Evolutionary conservation across 2,113 vertebrate genomes (phyloP).

Genomic region (Siphamia tubifer): DNA sequence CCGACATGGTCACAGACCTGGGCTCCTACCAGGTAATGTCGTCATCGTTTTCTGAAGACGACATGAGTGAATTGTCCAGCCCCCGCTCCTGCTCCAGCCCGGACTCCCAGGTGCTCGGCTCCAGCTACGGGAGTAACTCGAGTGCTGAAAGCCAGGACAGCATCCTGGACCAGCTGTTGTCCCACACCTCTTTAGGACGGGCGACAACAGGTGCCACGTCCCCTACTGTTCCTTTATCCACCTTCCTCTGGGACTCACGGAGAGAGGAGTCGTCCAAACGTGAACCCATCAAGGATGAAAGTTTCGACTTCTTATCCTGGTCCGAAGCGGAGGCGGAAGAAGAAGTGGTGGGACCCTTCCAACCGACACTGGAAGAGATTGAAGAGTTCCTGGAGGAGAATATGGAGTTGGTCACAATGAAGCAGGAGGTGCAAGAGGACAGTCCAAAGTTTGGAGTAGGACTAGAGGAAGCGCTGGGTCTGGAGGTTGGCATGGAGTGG

Average conservation of each 20-base stretch:
- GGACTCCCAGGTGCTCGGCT: constrained; percentile 59
- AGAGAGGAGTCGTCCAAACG: constrained; percentile 70
- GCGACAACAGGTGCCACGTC: constrained; percentile 72
- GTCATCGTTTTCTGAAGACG: constrained; percentile 90
- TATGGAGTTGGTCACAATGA: constrained; percentile 87
- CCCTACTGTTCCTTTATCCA: constrained; percentile 66
- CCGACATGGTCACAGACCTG: constrained; percentile 85
- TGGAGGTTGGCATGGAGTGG: constrained; percentile 77
- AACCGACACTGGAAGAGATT: constrained; percentile 97
- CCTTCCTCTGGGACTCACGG: constrained; percentile 77
- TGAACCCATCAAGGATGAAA: constrained; percentile 83
- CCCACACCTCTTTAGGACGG: constrained; percentile 85
- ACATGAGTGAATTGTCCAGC: constrained; percentile 91
- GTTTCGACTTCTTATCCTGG: constrained; percentile 84
- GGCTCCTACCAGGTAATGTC: constrained; percentile 69
- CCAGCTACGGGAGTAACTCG: constrained; percentile 78
- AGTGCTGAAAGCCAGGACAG: constrained; percentile 88
- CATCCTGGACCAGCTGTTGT: constrained; percentile 91
- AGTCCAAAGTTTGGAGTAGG: constrained; percentile 62
- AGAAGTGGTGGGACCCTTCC: constrained; percentile 88
- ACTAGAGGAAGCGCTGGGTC: constrained; percentile 81
- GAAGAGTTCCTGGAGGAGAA: constrained; percentile 98
- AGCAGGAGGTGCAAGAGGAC: constrained; percentile 73
- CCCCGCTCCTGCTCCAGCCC: constrained; percentile 90
- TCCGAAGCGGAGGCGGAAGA: constrained; percentile 86